Percentiles rank a stretch among this genome's conserved stretches.
phyloP scores from a whole-genome alignment of 1,140 invertebrate species.

The Anoplolepis gracilipes region DNA sequence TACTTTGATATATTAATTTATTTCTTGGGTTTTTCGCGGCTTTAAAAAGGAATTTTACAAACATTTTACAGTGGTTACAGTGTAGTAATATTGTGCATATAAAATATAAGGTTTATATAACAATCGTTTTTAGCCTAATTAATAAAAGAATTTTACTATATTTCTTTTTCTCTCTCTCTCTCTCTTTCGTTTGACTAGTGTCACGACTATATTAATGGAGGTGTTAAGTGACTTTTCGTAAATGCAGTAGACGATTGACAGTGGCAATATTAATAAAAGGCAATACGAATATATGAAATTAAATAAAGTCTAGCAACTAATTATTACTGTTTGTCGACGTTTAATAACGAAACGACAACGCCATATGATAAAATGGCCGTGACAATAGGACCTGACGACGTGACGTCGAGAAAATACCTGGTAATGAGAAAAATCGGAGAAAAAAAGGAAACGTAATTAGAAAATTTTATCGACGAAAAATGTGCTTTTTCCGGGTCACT shows the following conservation, averaged over 20 bases:
- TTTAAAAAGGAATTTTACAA: too few species aligned
- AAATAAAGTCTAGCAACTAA: neutral
- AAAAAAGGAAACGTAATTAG: neutral
- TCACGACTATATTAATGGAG: neutral
- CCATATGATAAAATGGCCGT: slow-evolving; percentile 78
- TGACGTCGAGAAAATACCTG: slow-evolving; percentile 31
- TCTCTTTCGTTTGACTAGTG: slow-evolving; percentile 7
- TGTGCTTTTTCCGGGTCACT: too few species aligned
- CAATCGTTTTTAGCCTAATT: too few species aligned
- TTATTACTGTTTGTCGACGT: neutral
- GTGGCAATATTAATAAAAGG: neutral
- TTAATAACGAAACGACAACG: slow-evolving; percentile 34
- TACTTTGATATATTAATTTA: too few species aligned
- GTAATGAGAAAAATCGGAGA: neutral
- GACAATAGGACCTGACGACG: slow-evolving; percentile 66
- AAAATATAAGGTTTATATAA: too few species aligned
- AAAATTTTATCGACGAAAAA: neutral
- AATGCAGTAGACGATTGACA: neutral
- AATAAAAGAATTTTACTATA: neutral
- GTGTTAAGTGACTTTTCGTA: neutral
- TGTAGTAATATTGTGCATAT: too few species aligned
- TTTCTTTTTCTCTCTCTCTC: neutral
- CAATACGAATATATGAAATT: neutral
- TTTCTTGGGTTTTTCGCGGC: too few species aligned
- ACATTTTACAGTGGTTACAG: too few species aligned